phyloP scores from a whole-genome alignment of 1,140 invertebrate genomes.

The Globodera ellingtonae region DNA sequence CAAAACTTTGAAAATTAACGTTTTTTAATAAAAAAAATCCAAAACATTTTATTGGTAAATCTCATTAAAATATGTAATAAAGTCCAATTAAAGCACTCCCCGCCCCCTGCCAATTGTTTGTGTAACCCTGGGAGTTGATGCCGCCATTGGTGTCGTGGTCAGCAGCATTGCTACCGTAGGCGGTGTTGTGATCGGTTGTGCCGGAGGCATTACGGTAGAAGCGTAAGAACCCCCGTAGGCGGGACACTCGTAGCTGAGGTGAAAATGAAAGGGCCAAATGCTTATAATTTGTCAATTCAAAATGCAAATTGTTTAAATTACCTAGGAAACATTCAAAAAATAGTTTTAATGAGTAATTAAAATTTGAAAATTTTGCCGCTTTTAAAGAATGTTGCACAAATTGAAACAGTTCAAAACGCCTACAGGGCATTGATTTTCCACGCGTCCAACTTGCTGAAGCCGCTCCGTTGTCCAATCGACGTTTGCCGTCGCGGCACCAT shows the following conservation, averaged over 20 bases:
- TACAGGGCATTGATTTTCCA: conserved; percentile 69
- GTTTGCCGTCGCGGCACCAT: conserved; percentile 55
- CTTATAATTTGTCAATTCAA: too few species aligned
- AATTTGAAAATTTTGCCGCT: too few species aligned
- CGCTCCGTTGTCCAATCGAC: conserved; percentile 67
- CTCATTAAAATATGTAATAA: too few species aligned
- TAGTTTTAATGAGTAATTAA: too few species aligned
- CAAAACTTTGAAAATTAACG: conserved; percentile 29
- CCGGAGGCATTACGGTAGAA: conserved; percentile 13
- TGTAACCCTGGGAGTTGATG: conserved; percentile 18
- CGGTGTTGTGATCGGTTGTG: conserved; percentile 28
- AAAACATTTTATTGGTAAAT: background rate
- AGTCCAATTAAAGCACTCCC: too few species aligned
- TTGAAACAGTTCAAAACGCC: background rate
- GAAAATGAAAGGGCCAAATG: background rate
- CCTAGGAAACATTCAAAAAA: too few species aligned
- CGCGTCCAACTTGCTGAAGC: conserved; percentile 67
- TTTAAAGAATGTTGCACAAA: too few species aligned
- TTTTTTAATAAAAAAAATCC: background rate
- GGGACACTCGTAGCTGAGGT: conserved; percentile 29
- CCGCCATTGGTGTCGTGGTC: conserved; percentile 7
- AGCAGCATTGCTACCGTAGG: background rate
- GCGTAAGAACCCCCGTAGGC: conserved; percentile 20
- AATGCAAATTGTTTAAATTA: too few species aligned
- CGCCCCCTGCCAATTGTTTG: too few species aligned